Conservation (phyloP, 2,113 vertebrate genomes). For the Lanius ludovicianus region DNA sequence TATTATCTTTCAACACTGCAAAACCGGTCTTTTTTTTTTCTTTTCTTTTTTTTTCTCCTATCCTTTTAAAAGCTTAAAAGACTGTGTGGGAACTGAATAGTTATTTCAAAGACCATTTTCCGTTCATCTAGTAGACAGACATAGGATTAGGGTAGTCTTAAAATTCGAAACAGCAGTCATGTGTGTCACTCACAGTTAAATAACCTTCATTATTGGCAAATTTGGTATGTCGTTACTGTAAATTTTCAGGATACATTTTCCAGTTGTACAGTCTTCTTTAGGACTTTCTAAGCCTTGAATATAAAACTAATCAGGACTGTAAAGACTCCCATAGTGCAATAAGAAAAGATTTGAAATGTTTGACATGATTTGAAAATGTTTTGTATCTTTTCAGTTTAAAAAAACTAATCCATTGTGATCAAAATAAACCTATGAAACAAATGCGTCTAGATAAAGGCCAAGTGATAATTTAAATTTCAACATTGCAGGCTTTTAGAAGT, state of each 20-base stretch:
- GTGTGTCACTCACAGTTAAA: background rate
- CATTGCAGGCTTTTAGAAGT: slow-evolving; percentile 6
- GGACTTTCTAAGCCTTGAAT: background rate
- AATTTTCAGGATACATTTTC: background rate
- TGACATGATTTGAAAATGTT: background rate
- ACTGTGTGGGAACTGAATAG: background rate
- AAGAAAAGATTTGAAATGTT: background rate
- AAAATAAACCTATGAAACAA: background rate
- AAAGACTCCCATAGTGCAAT: background rate
- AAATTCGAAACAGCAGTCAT: background rate
- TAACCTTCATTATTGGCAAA: background rate
- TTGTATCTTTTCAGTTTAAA: background rate
- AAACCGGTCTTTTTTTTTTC: background rate
- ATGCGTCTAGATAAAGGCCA: background rate
- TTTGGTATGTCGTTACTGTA: background rate
- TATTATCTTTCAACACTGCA: background rate
- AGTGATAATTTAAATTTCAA: background rate
- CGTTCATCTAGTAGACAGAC: background rate
- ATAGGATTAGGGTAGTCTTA: background rate
- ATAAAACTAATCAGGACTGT: background rate
- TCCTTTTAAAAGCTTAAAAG: background rate
- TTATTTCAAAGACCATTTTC: background rate
- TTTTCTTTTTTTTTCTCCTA: background rate
- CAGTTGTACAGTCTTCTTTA: background rate
- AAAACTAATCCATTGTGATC: background rate